Conservation (phyloP, 2,113 vertebrate species). For the Balaeniceps rex region DNA sequence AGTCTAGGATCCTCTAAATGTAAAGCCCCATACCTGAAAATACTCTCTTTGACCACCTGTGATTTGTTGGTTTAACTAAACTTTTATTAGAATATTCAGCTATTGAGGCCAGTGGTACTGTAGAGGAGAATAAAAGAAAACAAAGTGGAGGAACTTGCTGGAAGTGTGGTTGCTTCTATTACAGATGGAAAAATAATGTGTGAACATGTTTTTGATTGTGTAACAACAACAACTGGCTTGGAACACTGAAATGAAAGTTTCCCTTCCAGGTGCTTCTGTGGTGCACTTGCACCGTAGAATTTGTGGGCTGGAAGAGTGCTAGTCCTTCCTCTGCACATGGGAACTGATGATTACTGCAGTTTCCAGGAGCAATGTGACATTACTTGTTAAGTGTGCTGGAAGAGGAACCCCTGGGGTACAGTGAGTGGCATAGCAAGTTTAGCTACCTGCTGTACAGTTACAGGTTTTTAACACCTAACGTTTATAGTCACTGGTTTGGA, state of each 20-base stretch:
- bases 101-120: background rate
- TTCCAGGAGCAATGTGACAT: conserved; percentile 10
- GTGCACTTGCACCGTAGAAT: background rate
- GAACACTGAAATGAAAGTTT: background rate
- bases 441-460: background rate
- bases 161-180: background rate
- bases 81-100: background rate
- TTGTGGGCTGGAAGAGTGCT: background rate
- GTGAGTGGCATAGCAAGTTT: background rate
- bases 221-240: background rate
- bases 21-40: background rate
- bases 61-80: background rate
- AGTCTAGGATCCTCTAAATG: background rate
- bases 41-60: background rate
- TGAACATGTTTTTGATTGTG: conserved; percentile 23
- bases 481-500: background rate
- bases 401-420: background rate
- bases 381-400: background rate
- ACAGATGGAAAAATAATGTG: background rate
- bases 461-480: background rate
- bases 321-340: background rate
- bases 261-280: conserved; percentile 35
- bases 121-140: background rate
- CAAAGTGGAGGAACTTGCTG: background rate
- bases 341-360: conserved; percentile 23